Evolutionary conservation across 2,888 invertebrate species (phyloP).

Genomic region (Saturnia pavonia): DNA sequence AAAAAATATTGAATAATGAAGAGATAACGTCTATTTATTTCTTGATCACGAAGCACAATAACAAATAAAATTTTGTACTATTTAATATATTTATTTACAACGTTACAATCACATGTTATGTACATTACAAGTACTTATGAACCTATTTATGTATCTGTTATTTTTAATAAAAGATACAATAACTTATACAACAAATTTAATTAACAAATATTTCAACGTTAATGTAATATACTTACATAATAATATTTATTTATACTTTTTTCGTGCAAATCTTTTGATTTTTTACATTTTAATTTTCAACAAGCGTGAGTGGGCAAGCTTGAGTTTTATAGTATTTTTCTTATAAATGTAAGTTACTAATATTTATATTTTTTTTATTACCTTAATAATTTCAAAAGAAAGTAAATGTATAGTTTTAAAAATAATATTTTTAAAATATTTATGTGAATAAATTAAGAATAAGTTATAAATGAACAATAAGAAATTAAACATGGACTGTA

Average conservation of each 20-base stretch:
- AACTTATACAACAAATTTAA: slow-evolving; percentile 64
- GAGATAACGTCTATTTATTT: background rate
- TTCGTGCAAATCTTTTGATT: slow-evolving; percentile 57
- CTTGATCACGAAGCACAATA: background rate
- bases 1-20: too few relatives aligned
- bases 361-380: background rate
- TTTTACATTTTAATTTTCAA: slow-evolving; percentile 65
- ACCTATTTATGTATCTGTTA: slow-evolving; percentile 67
- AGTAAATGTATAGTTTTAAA: background rate
- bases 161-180: slow-evolving; percentile 68
- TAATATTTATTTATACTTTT: slow-evolving; percentile 43
- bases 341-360: slow-evolving; percentile 23
- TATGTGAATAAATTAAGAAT: too few relatives aligned
- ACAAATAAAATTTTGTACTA: slow-evolving; percentile 60
- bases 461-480: too few relatives aligned
- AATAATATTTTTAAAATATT: too few relatives aligned
- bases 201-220: slow-evolving; percentile 57
- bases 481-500: too few relatives aligned
- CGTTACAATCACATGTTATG: slow-evolving; percentile 70
- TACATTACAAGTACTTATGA: slow-evolving; percentile 63
- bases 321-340: slow-evolving; percentile 38
- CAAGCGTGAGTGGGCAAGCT: slow-evolving; percentile 77
- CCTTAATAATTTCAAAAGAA: background rate
- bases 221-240: slow-evolving; percentile 39
- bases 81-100: slow-evolving; percentile 76